Conservation (phyloP, 1,140 invertebrate genomes). For the Drosophila orena region DNA sequence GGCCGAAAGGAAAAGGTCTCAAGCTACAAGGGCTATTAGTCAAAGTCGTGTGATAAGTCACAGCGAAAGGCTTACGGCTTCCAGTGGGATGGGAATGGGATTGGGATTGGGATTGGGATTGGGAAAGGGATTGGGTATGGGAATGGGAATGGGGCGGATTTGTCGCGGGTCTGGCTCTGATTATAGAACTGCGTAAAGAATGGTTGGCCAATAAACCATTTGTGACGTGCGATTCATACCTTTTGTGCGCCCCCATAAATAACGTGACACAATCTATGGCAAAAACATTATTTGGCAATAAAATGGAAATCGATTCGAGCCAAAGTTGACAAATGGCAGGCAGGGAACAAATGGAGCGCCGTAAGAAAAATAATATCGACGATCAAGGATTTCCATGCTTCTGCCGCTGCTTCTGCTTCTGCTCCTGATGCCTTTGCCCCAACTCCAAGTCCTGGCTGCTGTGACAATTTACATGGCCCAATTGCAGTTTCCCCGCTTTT, state of each 20-base stretch:
- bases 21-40: conserved; percentile 56
- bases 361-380: conserved; percentile 82
- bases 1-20: conserved; percentile 43
- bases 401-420: conserved; percentile 19
- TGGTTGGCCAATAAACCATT: conserved; percentile 81
- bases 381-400: conserved; percentile 71
- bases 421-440: neutral
- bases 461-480: conserved; percentile 81
- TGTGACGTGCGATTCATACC: conserved; percentile 82
- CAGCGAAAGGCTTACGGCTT: conserved; percentile 26
- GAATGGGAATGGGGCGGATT: conserved; percentile 29
- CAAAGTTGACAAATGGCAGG: conserved; percentile 79
- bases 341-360: conserved; percentile 81
- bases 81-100: too few species aligned
- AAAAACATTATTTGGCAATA: conserved; percentile 83
- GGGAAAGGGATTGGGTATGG: neutral
- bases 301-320: conserved; percentile 81
- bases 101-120: too few species aligned
- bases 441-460: conserved; percentile 37
- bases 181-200: conserved; percentile 82
- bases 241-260: conserved; percentile 76
- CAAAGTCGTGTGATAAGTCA: conserved; percentile 74
- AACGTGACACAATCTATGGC: conserved; percentile 80
- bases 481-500: conserved; percentile 54
- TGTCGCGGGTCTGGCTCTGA: conserved; percentile 77